A percentile compares a stretch with the other conserved stretches of the same genome.
phyloP scores from a whole-genome alignment of 2,797 vertebrate genomes.

The Labeo calbasu region DNA sequence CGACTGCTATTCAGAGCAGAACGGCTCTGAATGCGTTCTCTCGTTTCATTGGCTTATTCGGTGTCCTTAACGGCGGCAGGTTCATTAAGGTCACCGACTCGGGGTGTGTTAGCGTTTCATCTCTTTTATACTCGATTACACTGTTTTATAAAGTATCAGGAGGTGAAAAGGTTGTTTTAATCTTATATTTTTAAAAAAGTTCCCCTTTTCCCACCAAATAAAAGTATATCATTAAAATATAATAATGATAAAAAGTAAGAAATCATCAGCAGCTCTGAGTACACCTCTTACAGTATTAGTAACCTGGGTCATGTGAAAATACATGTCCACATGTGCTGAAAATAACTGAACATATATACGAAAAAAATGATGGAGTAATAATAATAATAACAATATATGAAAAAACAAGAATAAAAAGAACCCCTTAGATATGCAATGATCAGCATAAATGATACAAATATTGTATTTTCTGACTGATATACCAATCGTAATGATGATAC shows the following conservation, averaged over 20 bases:
- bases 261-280: slow-evolving; percentile 76
- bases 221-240: slow-evolving; percentile 63
- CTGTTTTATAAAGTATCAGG: slow-evolving; percentile 59
- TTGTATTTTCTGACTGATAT: slow-evolving; percentile 52
- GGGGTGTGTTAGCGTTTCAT: slow-evolving; percentile 49
- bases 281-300: slow-evolving; percentile 67
- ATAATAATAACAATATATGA: slow-evolving; percentile 51
- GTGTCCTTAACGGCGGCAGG: slow-evolving; percentile 52
- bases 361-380: slow-evolving; percentile 58
- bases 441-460: slow-evolving; percentile 70
- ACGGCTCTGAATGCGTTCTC: neutral
- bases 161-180: slow-evolving; percentile 60
- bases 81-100: slow-evolving; percentile 57
- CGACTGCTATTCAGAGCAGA: slow-evolving; percentile 13
- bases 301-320: slow-evolving; percentile 70
- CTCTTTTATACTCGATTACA: slow-evolving; percentile 61
- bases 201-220: slow-evolving; percentile 62
- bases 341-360: slow-evolving; percentile 48
- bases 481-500: slow-evolving; percentile 55
- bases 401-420: slow-evolving; percentile 64
- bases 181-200: slow-evolving; percentile 50
- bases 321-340: slow-evolving; percentile 71
- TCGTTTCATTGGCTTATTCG: slow-evolving; percentile 2
- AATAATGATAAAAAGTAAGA: slow-evolving; percentile 69
- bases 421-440: slow-evolving; percentile 66